phyloP scores from a whole-genome alignment of 2,888 invertebrate species.

The Hirtodrosophila cameraria region DNA sequence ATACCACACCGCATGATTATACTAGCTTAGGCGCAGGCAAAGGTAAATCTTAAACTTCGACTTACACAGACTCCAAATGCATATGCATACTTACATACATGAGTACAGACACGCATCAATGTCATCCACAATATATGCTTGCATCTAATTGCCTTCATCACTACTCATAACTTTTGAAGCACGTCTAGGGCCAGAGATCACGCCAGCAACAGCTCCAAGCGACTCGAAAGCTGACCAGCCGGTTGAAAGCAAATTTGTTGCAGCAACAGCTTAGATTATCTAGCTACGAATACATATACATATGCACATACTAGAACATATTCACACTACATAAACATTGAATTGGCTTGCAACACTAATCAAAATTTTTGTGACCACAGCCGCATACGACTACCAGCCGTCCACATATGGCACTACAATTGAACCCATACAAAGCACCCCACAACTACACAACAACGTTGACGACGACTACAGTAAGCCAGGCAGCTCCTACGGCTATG shows the following conservation, averaged over 20 bases:
- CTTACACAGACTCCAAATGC: not conserved
- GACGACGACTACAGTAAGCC: constrained; percentile 70
- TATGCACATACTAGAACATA: constrained; percentile 3
- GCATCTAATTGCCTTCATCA: constrained; percentile 18
- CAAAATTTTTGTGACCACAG: constrained; percentile 75
- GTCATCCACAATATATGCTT: constrained; percentile 5
- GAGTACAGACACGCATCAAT: not conserved
- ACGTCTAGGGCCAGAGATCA: constrained; percentile 1
- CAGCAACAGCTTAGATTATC: constrained; percentile 5
- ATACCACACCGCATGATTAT: constrained; percentile 79
- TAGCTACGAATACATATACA: constrained; percentile 6
- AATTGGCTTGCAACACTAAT: constrained; percentile 70
- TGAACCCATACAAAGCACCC: constrained; percentile 72
- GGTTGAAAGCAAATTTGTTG: not conserved
- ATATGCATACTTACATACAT: constrained; percentile 5
- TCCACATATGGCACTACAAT: constrained; percentile 82
- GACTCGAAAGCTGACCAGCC: not conserved
- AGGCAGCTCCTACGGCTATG: constrained; percentile 63
- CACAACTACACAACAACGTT: constrained; percentile 69
- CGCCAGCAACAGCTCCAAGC: constrained; percentile 3
- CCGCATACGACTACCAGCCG: constrained; percentile 84
- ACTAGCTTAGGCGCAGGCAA: constrained; percentile 81
- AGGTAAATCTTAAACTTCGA: constrained; percentile 72
- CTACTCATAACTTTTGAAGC: constrained; percentile 18
- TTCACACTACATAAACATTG: constrained; percentile 13